Evolutionary conservation across 1,140 invertebrate species (phyloP).

Genomic region (Drosophila orosa): DNA sequence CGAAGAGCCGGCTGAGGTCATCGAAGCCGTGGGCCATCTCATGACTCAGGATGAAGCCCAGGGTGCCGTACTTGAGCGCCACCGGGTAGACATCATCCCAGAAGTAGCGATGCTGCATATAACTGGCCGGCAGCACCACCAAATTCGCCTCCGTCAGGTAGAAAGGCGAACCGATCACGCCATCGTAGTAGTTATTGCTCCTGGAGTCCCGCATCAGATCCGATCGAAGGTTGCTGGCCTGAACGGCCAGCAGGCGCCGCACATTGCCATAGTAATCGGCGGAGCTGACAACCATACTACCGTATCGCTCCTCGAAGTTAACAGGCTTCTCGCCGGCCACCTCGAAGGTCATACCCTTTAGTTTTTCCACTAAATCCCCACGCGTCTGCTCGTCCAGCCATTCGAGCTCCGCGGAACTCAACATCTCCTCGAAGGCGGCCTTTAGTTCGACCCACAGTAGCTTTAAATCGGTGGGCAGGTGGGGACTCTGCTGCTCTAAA

Average conservation of each 20-base stretch:
- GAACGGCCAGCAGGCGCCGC: slow-evolving; percentile 87
- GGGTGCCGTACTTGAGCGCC: slow-evolving; percentile 96
- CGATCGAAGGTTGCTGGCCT: slow-evolving; percentile 88
- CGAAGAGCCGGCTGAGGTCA: slow-evolving; percentile 87
- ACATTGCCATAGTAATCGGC: slow-evolving; percentile 97
- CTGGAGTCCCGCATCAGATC: slow-evolving; percentile 91
- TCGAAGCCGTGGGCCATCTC: slow-evolving; percentile 89
- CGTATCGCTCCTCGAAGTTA: slow-evolving; percentile 84
- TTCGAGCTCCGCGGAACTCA: slow-evolving; percentile 14
- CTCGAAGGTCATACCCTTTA: slow-evolving; percentile 62
- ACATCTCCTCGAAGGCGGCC: slow-evolving; percentile 44
- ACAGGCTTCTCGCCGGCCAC: slow-evolving; percentile 47
- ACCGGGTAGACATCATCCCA: slow-evolving; percentile 92
- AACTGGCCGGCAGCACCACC: slow-evolving; percentile 97
- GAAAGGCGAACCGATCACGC: slow-evolving; percentile 94
- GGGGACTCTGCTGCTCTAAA: slow-evolving; percentile 47
- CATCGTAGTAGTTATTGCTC: slow-evolving; percentile 89
- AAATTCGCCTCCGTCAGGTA: slow-evolving; percentile 98
- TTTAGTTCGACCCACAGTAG: slow-evolving; percentile 68
- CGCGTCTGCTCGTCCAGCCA: slow-evolving; percentile 64
- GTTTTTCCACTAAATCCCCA: slow-evolving; percentile 54
- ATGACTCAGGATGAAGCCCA: slow-evolving; percentile 93
- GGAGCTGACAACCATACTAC: slow-evolving; percentile 85
- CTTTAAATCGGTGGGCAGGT: slow-evolving; percentile 53
- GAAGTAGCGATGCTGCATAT: slow-evolving; percentile 97